Base-by-base conservation (phyloP, 2,797 vertebrate species). In the Ataeniobius toweri region DNA sequence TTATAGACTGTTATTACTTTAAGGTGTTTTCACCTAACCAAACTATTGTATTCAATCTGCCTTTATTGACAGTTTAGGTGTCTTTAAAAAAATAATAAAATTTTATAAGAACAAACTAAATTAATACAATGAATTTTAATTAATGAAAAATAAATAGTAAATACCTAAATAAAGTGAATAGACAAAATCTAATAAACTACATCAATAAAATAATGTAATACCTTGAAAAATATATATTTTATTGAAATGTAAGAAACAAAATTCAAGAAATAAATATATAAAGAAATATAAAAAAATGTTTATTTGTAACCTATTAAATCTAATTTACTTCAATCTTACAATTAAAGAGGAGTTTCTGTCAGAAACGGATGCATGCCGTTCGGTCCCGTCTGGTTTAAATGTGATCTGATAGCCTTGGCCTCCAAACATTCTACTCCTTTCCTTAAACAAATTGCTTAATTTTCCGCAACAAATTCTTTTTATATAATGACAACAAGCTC, bases 401-500 rank as follows among this genome's bases (percentile, higher is more conserved):
- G 69, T 63, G 55, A 86, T 83, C 74, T 48, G 84, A 91, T 82
- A 88, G 77, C 77, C 75, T 71, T 67, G 26, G 77, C 75, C 75
- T 51, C 80, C 87, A 82, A 86, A 89, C 92, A 94, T 90, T 89
- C 80, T 75, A 67, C 71, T 76, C 7, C 70, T 67, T 76, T 71
- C 73, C 90, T 91, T 94, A 88, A 93, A 94, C 92, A 93, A 94
- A 94, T 91, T 91, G 89, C 76, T 87, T 81, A 86, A 90, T 92
- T 93, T 93, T 88, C 91, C 79, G 67, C 86, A 83, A 87, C 86
- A 86, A 93, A 92, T 76, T 76, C 67, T 70, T 14, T n/a, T 86
- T 74, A 83, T 75, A 92, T 83, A 93, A 89, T 86, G 82, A 88
- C 81, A 89, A 76, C 89, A 90, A 79, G 39, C 83, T 80, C 73